Base-by-base conservation (phyloP, 1,140 invertebrate species). In the Goniozus legneri region DNA sequence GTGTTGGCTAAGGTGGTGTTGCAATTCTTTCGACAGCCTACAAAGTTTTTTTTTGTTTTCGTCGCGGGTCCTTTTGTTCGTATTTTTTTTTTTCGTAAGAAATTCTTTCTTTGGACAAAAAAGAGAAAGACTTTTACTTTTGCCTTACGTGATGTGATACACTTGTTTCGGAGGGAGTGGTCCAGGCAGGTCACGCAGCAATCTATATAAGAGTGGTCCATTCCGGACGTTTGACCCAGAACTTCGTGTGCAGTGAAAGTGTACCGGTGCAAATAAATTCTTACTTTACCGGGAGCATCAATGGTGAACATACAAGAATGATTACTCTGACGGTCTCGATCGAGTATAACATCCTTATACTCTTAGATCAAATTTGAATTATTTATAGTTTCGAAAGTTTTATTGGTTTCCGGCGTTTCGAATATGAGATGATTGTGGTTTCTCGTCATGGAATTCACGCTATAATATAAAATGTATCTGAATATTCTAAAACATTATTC, bases 131-230 rank as follows among this genome's bases (percentile, higher is more conserved):
- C 51, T 56, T 55, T 54, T 59, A 56, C 50, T 57, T 49, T 39
- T 45, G 16, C 21, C 52, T 27, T 54, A 47, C 37, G 50, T 55
- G 35, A 57, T 48, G 39, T 52, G 55, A 54, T 67, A 64, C 51
- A 59, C 49, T 57, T 57, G 52, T 52, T 42, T 20, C 52, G 41
- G 58, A 57, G 58, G 60, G 62, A 61, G 58, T 54, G 56, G 30
- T 37, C 35, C 19, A 41, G 30, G 19, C 8, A 42, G 37, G 47
- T 34, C 36, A 32, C 24, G 21, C 38, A 39, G 40, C 47, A 54
- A 52, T 57, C 63, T 71, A 69, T 70, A 71, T 66, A 70, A 70
- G 64, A 69, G 44, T 69, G 67, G 65, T 70, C 63, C 65, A 69
- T 62, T 36, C 54, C 59, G 66, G 63, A 65, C 63, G 47, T 62